These are phyloP conservation scores for Capricornis sumatraensis DNA, from an alignment of 2,113 vertebrate genomes.

Conservation along the genomic window DNA sequence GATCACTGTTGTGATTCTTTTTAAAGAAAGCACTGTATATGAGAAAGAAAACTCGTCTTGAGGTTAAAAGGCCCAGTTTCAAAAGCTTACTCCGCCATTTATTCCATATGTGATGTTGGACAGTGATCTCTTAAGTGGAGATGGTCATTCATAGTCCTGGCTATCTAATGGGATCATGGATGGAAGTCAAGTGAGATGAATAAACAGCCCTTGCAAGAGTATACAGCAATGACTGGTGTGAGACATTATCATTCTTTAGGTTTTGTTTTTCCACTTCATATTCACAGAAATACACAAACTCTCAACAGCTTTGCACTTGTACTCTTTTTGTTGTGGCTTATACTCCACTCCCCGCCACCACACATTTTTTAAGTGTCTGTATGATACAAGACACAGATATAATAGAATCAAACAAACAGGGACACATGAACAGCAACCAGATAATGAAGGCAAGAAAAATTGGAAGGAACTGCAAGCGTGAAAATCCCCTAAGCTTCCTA, in stretches of 20 bases:
- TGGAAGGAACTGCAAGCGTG: neutral
- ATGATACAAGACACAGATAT: neutral
- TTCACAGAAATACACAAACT: fast-evolving
- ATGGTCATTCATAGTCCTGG: neutral
- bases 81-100: neutral
- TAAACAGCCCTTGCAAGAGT: neutral
- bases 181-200: conserved; percentile 30
- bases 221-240: neutral
- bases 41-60: neutral
- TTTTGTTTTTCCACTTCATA: neutral
- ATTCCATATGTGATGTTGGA: neutral
- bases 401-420: neutral
- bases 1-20: conserved; percentile 13
- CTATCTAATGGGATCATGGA: neutral
- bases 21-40: neutral
- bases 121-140: neutral
- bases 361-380: neutral
- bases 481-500: neutral
- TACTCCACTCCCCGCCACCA: neutral
- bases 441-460: neutral
- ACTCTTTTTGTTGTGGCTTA: neutral
- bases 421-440: neutral
- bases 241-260: neutral
- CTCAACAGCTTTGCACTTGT: neutral
- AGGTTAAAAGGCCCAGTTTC: neutral